Percentiles rank a stretch among this genome's conserved stretches.
Evolutionary conservation across 1,140 invertebrate species (phyloP).

Genomic region (Apis dorsata): DNA sequence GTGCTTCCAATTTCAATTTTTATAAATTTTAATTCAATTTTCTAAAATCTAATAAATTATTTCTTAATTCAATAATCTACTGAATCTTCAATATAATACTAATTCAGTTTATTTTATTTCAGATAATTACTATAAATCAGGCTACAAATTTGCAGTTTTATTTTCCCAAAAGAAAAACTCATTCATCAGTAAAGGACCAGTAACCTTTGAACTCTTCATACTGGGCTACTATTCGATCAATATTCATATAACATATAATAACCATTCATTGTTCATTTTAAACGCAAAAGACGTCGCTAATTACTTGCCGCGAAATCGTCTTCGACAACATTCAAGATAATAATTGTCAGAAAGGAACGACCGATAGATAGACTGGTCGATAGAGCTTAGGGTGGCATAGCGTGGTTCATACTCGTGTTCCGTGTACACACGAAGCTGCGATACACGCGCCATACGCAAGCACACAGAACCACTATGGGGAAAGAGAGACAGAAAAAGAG

Average conservation of each 20-base stretch:
- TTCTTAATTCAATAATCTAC: not conserved
- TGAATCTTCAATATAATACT: not conserved
- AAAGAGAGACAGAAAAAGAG: not conserved
- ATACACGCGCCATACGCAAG: no score
- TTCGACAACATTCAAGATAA: not conserved
- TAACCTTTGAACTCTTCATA: no score
- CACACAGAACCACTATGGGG: not conserved
- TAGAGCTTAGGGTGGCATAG: conserved; percentile 26
- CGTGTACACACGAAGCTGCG: not conserved
- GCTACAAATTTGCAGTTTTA: not conserved
- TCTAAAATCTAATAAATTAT: not conserved
- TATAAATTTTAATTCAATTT: not conserved
- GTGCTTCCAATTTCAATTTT: not conserved
- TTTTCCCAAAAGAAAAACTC: no score
- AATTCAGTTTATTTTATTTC: not conserved
- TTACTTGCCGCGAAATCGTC: not conserved
- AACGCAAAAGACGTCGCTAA: not conserved
- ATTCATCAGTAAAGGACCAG: not conserved
- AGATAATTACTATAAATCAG: not conserved
- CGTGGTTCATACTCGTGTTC: not conserved
- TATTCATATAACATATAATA: not conserved
- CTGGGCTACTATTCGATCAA: not conserved
- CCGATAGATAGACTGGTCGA: conserved; percentile 30
- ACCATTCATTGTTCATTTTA: not conserved
- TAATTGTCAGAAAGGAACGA: conserved; percentile 11